Percentiles rank a stretch among this genome's conserved stretches.
Conservation (phyloP, 92 coral and sea anemone genomes). For the Porites rus region DNA sequence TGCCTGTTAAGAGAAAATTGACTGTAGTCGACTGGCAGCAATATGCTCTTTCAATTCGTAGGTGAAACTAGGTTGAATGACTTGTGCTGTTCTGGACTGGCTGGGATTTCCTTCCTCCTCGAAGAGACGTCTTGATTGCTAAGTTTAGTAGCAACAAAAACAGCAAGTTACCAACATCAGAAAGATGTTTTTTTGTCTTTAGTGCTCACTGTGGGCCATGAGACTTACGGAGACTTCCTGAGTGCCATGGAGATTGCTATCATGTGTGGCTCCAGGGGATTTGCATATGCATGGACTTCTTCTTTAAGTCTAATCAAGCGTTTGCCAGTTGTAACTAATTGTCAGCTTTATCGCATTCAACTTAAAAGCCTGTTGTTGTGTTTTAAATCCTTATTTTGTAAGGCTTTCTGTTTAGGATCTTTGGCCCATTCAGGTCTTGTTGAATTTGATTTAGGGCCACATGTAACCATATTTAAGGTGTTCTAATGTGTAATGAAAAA, state of each 20-base stretch:
- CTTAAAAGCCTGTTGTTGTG: too few relatives aligned
- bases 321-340: too few relatives aligned
- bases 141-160: conserved; percentile 14
- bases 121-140: conserved; percentile 36
- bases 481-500: too few relatives aligned
- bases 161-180: conserved; percentile 46
- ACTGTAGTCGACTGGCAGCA: neutral
- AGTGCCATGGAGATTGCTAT: conserved; percentile 44
- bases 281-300: conserved; percentile 37
- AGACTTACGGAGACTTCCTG: conserved; percentile 36
- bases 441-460: too few relatives aligned
- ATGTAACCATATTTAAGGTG: too few relatives aligned
- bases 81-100: conserved; percentile 58
- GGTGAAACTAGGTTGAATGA: conserved; percentile 39
- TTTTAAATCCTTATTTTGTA: too few relatives aligned
- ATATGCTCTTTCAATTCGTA: conserved; percentile 14
- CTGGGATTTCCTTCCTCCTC: conserved; percentile 54
- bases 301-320: neutral
- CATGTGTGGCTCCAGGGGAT: conserved; percentile 40
- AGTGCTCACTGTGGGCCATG: conserved; percentile 34
- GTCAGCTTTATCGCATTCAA: too few relatives aligned
- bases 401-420: too few relatives aligned
- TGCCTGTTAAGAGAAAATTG: neutral
- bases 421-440: too few relatives aligned
- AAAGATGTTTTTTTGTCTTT: conserved; percentile 43